Evolutionary conservation across 2,797 vertebrate genomes (phyloP).

Genomic region (Vipera ursinii): DNA sequence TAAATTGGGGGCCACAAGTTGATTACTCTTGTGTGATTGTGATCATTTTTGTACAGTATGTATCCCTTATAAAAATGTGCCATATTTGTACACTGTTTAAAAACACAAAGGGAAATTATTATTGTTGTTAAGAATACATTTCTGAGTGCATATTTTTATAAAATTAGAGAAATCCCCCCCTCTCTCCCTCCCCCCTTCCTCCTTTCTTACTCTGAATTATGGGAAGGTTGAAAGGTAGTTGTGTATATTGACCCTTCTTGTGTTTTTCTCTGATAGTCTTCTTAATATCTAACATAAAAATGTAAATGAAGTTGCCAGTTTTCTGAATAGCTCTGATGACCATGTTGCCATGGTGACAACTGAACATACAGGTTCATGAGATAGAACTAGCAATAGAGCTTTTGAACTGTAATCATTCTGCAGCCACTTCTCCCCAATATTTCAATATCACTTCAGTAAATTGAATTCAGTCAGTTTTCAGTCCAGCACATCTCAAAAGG

Average conservation of each 20-base stretch:
- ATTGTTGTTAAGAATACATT: background rate
- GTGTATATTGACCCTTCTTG: slow-evolving; percentile 44
- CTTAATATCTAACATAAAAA: slow-evolving; percentile 62
- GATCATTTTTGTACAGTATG: background rate
- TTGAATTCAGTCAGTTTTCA: slow-evolving; percentile 74
- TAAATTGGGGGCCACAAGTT: background rate
- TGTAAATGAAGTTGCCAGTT: slow-evolving; percentile 64
- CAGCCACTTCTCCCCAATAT: slow-evolving; percentile 60
- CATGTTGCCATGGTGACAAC: slow-evolving; percentile 69
- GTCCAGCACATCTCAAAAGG: slow-evolving; percentile 66
- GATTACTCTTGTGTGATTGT: background rate
- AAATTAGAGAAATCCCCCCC: background rate
- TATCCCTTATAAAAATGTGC: background rate
- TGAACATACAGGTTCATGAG: slow-evolving; percentile 64
- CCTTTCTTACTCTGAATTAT: slow-evolving; percentile 37
- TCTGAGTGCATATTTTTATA: background rate
- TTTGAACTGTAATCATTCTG: slow-evolving; percentile 71
- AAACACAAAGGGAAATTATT: background rate
- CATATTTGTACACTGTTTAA: background rate
- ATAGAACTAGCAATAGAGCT: slow-evolving; percentile 67
- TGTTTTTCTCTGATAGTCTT: slow-evolving; percentile 39
- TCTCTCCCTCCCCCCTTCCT: background rate
- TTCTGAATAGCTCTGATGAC: slow-evolving; percentile 62
- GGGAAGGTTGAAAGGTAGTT: slow-evolving; percentile 36
- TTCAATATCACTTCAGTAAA: slow-evolving; percentile 71